Conservation (phyloP, 2,888 invertebrate genomes). For the Onthophagus sagittarius region DNA sequence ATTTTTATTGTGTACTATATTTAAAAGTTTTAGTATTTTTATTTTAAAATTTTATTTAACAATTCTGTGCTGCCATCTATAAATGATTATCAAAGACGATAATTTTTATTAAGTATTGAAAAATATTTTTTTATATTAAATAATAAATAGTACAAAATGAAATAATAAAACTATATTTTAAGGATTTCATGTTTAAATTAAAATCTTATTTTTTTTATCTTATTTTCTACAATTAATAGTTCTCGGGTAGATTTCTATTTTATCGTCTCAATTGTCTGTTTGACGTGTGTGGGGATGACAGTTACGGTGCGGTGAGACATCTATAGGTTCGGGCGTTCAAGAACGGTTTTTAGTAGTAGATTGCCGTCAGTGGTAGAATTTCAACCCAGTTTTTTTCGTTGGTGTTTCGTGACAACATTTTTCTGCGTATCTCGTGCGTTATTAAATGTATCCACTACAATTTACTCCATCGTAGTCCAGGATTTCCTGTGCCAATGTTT, state of each 20-base stretch:
- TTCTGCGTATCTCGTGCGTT: conserved; percentile 22
- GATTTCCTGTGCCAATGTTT: conserved; percentile 24
- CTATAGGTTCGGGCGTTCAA: background rate
- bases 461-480: conserved; percentile 20
- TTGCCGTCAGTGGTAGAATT: conserved; percentile 18
- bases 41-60: no score
- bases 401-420: conserved; percentile 26
- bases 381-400: conserved; percentile 31
- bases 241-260: background rate
- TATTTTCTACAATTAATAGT: no score
- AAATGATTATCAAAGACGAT: no score
- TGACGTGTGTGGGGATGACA: conserved; percentile 5
- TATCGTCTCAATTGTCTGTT: background rate
- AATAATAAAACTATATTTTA: no score
- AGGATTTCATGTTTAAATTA: no score
- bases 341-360: background rate
- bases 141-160: no score
- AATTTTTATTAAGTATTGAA: no score
- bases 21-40: no score
- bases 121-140: no score
- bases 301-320: background rate
- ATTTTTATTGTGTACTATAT: no score
- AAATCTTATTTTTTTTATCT: background rate
- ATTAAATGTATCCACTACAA: conserved; percentile 25
- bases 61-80: no score